Evolutionary conservation across 1,140 invertebrate genomes (phyloP).

Genomic region (Scaptomyza montana): DNA sequence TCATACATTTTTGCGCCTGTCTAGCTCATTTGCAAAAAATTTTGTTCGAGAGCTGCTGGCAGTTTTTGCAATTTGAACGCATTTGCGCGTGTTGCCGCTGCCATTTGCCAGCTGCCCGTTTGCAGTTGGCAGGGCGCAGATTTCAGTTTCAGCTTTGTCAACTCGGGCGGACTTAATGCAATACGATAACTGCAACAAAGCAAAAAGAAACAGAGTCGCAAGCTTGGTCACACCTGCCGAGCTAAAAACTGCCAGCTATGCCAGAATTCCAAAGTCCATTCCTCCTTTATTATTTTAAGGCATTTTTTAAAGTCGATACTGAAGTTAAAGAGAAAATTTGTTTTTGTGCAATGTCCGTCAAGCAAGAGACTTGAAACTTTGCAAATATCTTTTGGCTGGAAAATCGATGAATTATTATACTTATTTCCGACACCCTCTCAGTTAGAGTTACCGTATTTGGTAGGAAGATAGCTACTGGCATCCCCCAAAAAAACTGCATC

Average conservation of each 20-base stretch:
- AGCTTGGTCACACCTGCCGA: slow-evolving; percentile 18
- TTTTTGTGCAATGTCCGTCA: no score
- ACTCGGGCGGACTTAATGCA: slow-evolving; percentile 37
- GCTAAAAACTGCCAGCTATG: not conserved
- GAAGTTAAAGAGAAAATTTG: no score
- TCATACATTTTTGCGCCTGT: slow-evolving; percentile 30
- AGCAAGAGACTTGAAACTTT: no score
- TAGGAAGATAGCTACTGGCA: no score
- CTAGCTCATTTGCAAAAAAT: slow-evolving; percentile 59
- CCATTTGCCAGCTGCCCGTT: slow-evolving; percentile 23
- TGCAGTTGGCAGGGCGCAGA: slow-evolving; percentile 22
- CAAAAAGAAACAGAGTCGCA: slow-evolving; percentile 3
- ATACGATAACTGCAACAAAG: slow-evolving; percentile 46
- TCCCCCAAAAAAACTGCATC: no score
- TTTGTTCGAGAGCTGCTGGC: slow-evolving; percentile 54
- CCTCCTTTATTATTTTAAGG: not conserved
- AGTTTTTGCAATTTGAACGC: slow-evolving; percentile 59
- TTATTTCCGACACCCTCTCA: no score
- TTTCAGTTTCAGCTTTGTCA: slow-evolving; percentile 48
- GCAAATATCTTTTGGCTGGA: no score
- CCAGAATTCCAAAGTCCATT: not conserved
- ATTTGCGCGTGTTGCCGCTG: slow-evolving; percentile 37
- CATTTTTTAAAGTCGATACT: not conserved
- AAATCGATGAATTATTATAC: no score
- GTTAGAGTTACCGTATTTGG: no score